Conservation (phyloP, 2,888 invertebrate species). For the Drosophila mercatorum region DNA sequence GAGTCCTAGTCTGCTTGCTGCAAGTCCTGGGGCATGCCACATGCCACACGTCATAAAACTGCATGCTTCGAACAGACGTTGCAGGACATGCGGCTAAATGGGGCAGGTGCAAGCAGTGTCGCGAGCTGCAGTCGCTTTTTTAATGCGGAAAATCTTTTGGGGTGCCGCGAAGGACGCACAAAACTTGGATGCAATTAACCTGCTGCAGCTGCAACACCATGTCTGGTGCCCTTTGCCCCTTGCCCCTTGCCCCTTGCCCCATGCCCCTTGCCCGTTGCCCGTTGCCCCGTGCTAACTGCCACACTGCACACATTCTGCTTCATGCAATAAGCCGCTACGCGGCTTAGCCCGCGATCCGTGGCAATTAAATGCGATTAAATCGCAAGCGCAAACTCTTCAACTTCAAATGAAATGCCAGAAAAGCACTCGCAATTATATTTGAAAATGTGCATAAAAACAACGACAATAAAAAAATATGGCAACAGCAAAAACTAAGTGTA, state of each 20-base stretch:
- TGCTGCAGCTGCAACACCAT: slow-evolving; percentile 58
- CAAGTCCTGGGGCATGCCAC: slow-evolving; percentile 22
- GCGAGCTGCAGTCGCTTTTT: slow-evolving; percentile 52
- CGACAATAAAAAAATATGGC: slow-evolving; percentile 70
- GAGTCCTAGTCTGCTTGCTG: slow-evolving; percentile 21
- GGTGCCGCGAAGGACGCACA: slow-evolving; percentile 35
- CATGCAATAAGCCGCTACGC: slow-evolving; percentile 52
- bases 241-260: neutral
- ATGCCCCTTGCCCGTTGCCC: neutral
- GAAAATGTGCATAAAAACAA: slow-evolving; percentile 67
- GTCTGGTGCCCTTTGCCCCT: neutral
- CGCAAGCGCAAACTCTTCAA: slow-evolving; percentile 73
- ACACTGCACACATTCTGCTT: neutral
- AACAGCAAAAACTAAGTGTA: slow-evolving; percentile 44
- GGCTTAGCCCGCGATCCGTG: slow-evolving; percentile 54
- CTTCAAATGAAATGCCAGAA: slow-evolving; percentile 71
- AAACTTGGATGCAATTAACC: slow-evolving; percentile 65
- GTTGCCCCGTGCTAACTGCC: neutral
- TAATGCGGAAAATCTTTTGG: slow-evolving; percentile 70
- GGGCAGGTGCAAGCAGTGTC: slow-evolving; percentile 42
- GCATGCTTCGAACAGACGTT: slow-evolving; percentile 27
- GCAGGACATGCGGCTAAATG: slow-evolving; percentile 29
- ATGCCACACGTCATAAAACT: slow-evolving; percentile 50
- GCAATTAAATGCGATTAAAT: slow-evolving; percentile 77
- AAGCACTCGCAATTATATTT: slow-evolving; percentile 74